A percentile compares a stretch with the other conserved stretches of the same genome.
Conservation (phyloP, 2,888 invertebrate genomes). For the Chorisops tibialis region DNA sequence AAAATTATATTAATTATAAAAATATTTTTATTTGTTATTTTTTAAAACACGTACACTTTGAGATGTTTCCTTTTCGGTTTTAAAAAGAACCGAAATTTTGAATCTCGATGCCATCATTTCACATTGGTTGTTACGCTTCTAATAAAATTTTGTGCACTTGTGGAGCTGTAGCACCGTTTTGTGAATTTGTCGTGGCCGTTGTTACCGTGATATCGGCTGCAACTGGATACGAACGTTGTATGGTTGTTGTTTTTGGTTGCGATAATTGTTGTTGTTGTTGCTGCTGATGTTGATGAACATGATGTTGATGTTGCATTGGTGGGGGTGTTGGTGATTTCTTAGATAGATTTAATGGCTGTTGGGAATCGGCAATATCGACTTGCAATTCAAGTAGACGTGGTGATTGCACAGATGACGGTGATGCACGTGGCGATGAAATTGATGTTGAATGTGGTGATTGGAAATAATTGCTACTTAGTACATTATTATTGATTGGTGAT, state of each 20-base stretch:
- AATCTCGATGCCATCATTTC: not conserved
- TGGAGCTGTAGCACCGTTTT: slow-evolving; percentile 31
- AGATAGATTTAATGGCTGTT: slow-evolving; percentile 84
- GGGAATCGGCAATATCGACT: slow-evolving; percentile 76
- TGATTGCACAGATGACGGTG: slow-evolving; percentile 49
- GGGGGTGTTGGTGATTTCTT: slow-evolving; percentile 79
- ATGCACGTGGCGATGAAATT: slow-evolving; percentile 50
- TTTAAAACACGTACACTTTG: not conserved
- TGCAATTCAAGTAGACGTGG: slow-evolving; percentile 69
- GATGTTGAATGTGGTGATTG: slow-evolving; percentile 51
- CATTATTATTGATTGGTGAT: slow-evolving; percentile 45
- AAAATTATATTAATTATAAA: not conserved
- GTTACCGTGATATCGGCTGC: slow-evolving; percentile 51
- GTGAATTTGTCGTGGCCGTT: slow-evolving; percentile 39
- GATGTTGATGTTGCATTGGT: slow-evolving; percentile 61
- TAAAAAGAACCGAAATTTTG: not conserved
- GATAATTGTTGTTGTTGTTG: not conserved
- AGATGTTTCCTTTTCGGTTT: not conserved
- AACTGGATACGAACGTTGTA: slow-evolving; percentile 41
- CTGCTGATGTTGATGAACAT: slow-evolving; percentile 24
- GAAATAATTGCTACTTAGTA: slow-evolving; percentile 49
- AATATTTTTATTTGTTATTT: not conserved
- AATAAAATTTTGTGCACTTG: slow-evolving; percentile 60
- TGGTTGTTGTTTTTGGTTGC: slow-evolving; percentile 16
- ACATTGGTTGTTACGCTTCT: slow-evolving; percentile 58